Evolutionary conservation across 2,113 vertebrate species (phyloP), one percentile per base, ranked within the genome.

Genomic region (Opisthocomus hoazin): DNA sequence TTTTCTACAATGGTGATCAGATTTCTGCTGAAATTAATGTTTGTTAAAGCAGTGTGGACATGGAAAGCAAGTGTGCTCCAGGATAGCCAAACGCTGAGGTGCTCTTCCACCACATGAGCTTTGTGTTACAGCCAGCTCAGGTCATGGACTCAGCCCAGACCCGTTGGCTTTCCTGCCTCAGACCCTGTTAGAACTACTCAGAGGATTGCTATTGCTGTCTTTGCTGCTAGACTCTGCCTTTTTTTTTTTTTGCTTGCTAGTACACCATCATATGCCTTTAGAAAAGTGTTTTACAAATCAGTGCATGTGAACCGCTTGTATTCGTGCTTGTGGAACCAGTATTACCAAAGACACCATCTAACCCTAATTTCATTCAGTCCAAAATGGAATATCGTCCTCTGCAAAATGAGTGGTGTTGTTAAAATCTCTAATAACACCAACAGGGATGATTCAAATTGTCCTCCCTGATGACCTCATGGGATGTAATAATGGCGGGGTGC

Each of bases 401-500:
- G 11, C 5, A 41, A 70, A 50, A 66, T 36, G 14, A 71, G 15
- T 41, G 29, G 2, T 45, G 7, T 22, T 36, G 5, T 13, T 43
- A 30, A 37, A 71, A 75, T 64, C 29, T 63, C 27, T 89, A 46
- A 8, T 21, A 36, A 17, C 34, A 37, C 2, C 29, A 37, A 6
- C 11, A 34, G 4, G 6, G 17, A 26, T 1, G 8, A 27, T n/a
- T 48, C 30, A 56, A 12, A 6, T 3, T 71, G 29, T 21, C 19
- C 5, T 82, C 12, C 36, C 12, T 36, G 37, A 53, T 15, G n/a
- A 16, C 2, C 15, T 51, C 21, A 3, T 7, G 19, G 17, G 29
- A 63, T 0, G 0, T 27, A 26, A 10, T 56, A 23, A 23, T 5
- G 8, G 4, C 21, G 13, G 18, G 8, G 21, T 39, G 41, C 37